Percentiles rank a stretch among this genome's conserved stretches.
These are phyloP conservation scores for Clivina fossor DNA, from an alignment of 2,888 invertebrate species.

Conservation along the genomic window DNA sequence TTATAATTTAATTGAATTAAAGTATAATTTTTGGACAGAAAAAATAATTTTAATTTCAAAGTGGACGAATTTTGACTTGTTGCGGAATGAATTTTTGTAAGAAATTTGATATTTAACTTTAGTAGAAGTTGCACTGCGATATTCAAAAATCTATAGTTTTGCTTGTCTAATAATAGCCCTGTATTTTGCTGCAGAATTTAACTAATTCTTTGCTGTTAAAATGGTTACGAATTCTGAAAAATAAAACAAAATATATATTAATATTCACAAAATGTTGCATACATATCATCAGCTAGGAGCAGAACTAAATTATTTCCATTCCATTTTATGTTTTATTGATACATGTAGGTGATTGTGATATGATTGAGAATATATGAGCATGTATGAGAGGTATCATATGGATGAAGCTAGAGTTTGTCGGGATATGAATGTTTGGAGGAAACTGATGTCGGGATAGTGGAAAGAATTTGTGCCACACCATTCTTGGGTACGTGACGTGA, in stretches of 20 bases:
- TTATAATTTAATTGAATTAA: constrained; percentile 1
- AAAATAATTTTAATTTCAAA: neutral
- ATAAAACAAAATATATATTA: constrained; percentile 35
- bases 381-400: too few species aligned
- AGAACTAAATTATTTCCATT: too few species aligned
- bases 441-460: too few species aligned
- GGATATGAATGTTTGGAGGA: too few species aligned
- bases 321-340: too few species aligned
- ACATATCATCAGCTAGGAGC: too few species aligned
- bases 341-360: too few species aligned
- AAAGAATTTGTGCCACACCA: too few species aligned
- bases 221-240: constrained; percentile 81
- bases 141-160: constrained; percentile 3
- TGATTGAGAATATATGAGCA: too few species aligned
- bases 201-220: constrained; percentile 81
- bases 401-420: too few species aligned
- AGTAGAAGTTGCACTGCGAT: constrained; percentile 5
- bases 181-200: constrained; percentile 18
- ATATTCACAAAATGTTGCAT: neutral
- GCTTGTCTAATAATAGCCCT: constrained; percentile 4
- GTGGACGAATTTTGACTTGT: neutral
- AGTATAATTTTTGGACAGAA: neutral
- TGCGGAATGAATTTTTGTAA: too few species aligned
- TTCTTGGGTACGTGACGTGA: too few species aligned
- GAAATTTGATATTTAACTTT: constrained; percentile 10